phyloP scores from a whole-genome alignment of 2,888 invertebrate species.

The Hirudinaria manillensis region DNA sequence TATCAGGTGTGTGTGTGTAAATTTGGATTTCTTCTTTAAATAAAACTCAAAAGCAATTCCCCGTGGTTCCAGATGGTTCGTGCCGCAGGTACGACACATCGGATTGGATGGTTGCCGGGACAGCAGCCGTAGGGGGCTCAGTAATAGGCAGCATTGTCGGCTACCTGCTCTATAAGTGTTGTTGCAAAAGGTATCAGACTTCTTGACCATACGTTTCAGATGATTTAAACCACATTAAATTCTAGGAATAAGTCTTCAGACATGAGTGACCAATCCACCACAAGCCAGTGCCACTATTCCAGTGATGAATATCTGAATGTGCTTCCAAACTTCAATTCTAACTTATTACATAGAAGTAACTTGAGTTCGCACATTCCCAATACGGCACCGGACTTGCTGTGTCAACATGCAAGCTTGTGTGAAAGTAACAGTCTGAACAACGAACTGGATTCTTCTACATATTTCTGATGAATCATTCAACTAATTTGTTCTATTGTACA shows the following conservation, averaged over 20 bases:
- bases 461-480: slow-evolving; percentile 1
- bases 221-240: not conserved
- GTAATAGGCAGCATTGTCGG: slow-evolving; percentile 38
- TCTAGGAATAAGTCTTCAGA: slow-evolving; percentile 5
- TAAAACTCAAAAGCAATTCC: not conserved
- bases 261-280: not conserved
- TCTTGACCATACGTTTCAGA: not conserved
- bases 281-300: not conserved
- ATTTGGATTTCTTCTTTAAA: not conserved
- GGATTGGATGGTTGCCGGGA: slow-evolving; percentile 37
- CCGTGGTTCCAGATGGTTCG: not conserved
- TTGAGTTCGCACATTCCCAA: not conserved
- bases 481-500: not conserved
- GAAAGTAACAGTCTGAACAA: not conserved
- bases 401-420: not conserved
- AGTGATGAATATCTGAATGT: not conserved
- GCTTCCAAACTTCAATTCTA: slow-evolving; percentile 1
- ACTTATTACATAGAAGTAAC: not conserved
- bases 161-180: slow-evolving; percentile 39
- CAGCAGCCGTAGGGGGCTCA: slow-evolving; percentile 38
- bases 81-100: slow-evolving; percentile 29
- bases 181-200: slow-evolving; percentile 34
- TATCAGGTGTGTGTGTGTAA: slow-evolving; percentile 20
- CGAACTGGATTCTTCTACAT: slow-evolving; percentile 13
- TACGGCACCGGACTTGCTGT: not conserved